Conservation (phyloP, 2,888 invertebrate species). For the Chrysomela aeneicollis region DNA sequence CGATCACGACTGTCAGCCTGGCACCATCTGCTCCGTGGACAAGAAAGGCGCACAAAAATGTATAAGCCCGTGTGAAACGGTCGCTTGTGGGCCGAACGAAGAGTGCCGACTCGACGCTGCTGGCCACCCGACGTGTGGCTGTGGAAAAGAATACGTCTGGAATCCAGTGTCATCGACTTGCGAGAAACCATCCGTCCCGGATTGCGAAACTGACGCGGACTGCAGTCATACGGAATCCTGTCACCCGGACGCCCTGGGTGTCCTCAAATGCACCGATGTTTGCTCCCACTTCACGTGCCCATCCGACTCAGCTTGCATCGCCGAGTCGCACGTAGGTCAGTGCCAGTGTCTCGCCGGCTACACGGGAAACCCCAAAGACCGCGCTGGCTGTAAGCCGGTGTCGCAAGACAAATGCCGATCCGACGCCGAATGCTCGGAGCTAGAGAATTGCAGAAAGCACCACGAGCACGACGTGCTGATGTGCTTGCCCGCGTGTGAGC, state of each 20-base stretch:
- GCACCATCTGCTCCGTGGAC: conserved; percentile 73
- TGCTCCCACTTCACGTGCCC: conserved; percentile 87
- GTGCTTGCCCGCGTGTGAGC: conserved; percentile 82
- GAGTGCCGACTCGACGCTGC: conserved; percentile 73
- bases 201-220: conserved; percentile 75
- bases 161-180: conserved; percentile 83
- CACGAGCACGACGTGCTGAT: conserved; percentile 66
- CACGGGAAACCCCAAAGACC: conserved; percentile 88
- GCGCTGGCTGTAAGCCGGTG: conserved; percentile 82
- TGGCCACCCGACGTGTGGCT: conserved; percentile 80
- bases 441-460: conserved; percentile 76
- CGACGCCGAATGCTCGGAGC: conserved; percentile 85
- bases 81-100: conserved; percentile 86
- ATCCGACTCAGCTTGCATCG: conserved; percentile 81
- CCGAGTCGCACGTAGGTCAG: conserved; percentile 75
- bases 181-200: conserved; percentile 87
- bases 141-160: conserved; percentile 81
- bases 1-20: conserved; percentile 76
- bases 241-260: conserved; percentile 83
- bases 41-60: conserved; percentile 74
- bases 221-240: conserved; percentile 78
- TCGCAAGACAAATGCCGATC: conserved; percentile 79
- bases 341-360: conserved; percentile 87
- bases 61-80: conserved; percentile 79
- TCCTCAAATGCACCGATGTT: conserved; percentile 80